These are phyloP conservation scores for Rhopilema esculentum DNA, from an alignment of 30 jellyfish, hydroid and myxozoan genomes.

Conservation along the genomic window DNA sequence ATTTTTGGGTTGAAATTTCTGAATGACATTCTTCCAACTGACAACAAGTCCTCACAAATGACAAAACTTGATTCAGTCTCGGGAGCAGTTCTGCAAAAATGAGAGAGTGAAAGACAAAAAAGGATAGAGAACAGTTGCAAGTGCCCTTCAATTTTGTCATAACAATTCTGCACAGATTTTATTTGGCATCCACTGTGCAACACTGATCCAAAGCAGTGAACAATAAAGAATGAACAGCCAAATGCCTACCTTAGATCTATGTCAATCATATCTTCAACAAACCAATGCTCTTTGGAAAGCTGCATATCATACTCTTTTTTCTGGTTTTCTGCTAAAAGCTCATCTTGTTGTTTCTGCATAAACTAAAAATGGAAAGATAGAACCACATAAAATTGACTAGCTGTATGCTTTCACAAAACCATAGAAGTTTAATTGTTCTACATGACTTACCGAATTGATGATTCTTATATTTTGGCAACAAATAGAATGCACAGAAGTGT, in stretches of 20 bases:
- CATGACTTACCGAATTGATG: too few relatives aligned
- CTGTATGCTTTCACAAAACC: too few relatives aligned
- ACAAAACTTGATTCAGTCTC: constrained; percentile 73
- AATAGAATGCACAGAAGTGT: too few relatives aligned
- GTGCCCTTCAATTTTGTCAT: too few relatives aligned
- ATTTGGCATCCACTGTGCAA: too few relatives aligned
- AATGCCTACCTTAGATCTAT: constrained; percentile 26
- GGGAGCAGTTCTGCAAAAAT: constrained; percentile 40
- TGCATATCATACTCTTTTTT: constrained; percentile 38
- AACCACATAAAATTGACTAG: too few relatives aligned
- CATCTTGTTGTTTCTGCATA: constrained; percentile 56
- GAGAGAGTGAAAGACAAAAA: not conserved
- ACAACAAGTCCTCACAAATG: constrained; percentile 78
- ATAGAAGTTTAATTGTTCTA: too few relatives aligned
- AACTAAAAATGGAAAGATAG: constrained; percentile 15
- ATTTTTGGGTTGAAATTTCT: constrained; percentile 81
- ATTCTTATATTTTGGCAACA: too few relatives aligned
- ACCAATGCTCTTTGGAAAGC: constrained; percentile 61
- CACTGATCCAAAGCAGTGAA: not conserved
- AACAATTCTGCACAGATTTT: too few relatives aligned
- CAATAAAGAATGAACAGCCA: not conserved
- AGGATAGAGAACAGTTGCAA: too few relatives aligned
- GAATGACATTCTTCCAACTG: constrained; percentile 97
- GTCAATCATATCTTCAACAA: constrained; percentile 22
- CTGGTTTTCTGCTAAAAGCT: constrained; percentile 21